Evolutionary conservation across 2,888 invertebrate species (phyloP).

Genomic region (Scaeva pyrastri): DNA sequence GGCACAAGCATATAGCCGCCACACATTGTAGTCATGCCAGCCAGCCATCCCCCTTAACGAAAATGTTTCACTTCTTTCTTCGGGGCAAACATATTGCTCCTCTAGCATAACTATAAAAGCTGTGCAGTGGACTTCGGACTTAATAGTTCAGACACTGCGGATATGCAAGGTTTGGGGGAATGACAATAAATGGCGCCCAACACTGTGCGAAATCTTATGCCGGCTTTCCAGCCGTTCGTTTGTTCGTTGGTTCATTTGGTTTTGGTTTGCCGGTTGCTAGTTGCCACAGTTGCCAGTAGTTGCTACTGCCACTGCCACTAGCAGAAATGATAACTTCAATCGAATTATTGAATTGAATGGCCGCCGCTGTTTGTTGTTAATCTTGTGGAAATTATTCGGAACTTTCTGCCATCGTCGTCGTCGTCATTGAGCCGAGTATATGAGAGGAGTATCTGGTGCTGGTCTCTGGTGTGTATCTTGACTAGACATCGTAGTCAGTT

Average conservation of each 20-base stretch:
- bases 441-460: slow-evolving; percentile 6
- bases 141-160: too few species aligned
- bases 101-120: not conserved
- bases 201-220: slow-evolving; percentile 7
- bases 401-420: slow-evolving; percentile 42
- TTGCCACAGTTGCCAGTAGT: too few species aligned
- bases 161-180: not conserved
- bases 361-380: slow-evolving; percentile 71
- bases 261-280: too few species aligned
- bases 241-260: too few species aligned
- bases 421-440: not conserved
- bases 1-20: not conserved
- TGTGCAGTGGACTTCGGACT: slow-evolving; percentile 16
- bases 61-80: slow-evolving; percentile 10
- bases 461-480: slow-evolving; percentile 44
- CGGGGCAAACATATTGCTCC: slow-evolving; percentile 11
- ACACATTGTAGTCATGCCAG: too few species aligned
- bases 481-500: slow-evolving; percentile 58
- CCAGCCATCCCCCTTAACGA: not conserved
- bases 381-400: slow-evolving; percentile 74
- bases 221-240: not conserved
- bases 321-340: slow-evolving; percentile 63
- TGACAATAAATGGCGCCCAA: not conserved
- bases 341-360: slow-evolving; percentile 73
- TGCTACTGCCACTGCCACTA: slow-evolving; percentile 19